Conservation (phyloP, 2,888 invertebrate species). For the Chymomyza amoena region DNA sequence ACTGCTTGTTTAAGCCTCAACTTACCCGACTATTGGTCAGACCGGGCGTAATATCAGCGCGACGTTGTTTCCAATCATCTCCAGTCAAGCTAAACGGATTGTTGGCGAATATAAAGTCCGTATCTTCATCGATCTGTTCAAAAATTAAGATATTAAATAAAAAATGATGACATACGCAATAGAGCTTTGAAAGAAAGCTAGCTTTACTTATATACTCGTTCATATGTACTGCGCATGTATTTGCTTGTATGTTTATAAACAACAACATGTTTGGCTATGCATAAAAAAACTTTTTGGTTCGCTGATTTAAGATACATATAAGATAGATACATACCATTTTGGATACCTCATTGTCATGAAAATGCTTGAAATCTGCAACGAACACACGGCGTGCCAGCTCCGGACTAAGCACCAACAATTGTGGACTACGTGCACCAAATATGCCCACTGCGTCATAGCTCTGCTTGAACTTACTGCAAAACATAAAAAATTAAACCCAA, state of each 20-base stretch:
- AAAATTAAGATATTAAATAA: neutral
- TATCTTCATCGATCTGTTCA: constrained; percentile 71
- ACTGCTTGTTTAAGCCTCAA: neutral
- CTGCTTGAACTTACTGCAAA: constrained; percentile 48
- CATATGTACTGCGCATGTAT: neutral
- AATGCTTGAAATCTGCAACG: constrained; percentile 78
- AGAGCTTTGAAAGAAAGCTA: neutral
- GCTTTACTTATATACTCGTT: neutral
- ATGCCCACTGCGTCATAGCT: constrained; percentile 74
- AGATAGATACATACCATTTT: constrained; percentile 23
- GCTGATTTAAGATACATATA: neutral
- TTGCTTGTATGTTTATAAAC: neutral
- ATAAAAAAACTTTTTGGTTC: neutral
- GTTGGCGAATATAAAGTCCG: constrained; percentile 79
- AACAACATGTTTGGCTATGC: neutral
- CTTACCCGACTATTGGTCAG: constrained; percentile 80
- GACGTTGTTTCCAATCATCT: constrained; percentile 79
- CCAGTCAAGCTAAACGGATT: constrained; percentile 80
- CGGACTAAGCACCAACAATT: constrained; percentile 71
- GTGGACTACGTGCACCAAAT: constrained; percentile 68
- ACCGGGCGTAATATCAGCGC: constrained; percentile 80
- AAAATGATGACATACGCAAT: neutral
- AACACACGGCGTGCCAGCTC: constrained; percentile 72
- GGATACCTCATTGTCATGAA: constrained; percentile 71
- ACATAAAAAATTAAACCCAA: neutral